Base-by-base conservation (phyloP, 2,888 invertebrate species). In the Eudasyphora cyanicolor region DNA sequence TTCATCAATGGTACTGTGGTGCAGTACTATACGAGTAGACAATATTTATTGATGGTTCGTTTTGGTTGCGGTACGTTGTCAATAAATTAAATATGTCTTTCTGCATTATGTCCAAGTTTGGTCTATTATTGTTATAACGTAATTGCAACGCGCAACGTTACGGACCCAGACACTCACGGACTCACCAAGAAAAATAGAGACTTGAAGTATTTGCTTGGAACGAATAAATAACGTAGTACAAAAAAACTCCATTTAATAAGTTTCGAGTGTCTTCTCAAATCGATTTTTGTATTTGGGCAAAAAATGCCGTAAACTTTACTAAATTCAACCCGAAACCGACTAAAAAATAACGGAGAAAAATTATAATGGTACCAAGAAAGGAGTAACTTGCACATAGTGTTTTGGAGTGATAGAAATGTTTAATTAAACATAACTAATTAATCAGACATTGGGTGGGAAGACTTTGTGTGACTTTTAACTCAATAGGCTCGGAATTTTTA, bases 41-140 rank as follows among this genome's bases (percentile, higher is more conserved):
- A 38, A 4, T 14, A 4, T 38, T 10, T 10, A 12, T 14, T 38
- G 12, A 12, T 38, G 38, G 6, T 38, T 8, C 12, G 38, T 38
- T 38, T 45, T 45, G 14, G 45, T n/a, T n/a, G 45, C n/a, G n/a
- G n/a, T 54, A 38, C 21, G 24, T 57, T 80, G 75, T 32, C 75
- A 84, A 81, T 84, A 84, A 80, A 81, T 81, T 76, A 78, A 78
- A 81, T 75, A 14, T 78, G 75, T 73, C 78, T 80, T 77, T 75
- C 75, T 84, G 80, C 81, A 84, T 84, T 84, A 75, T 73, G 75
- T 70, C 78, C 71, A 75, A 74, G 60, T 35, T 76, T 75, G 45
- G 51, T 54, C 67, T 24, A 67, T 42, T 67, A 64, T 38, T 64
- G 24, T 42, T 42, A 21, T 42, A n/a, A 4, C 32, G 29, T n/a